These are phyloP conservation scores for Florisuga fusca DNA, from an alignment of 2,797 vertebrate genomes.

Conservation along the genomic window DNA sequence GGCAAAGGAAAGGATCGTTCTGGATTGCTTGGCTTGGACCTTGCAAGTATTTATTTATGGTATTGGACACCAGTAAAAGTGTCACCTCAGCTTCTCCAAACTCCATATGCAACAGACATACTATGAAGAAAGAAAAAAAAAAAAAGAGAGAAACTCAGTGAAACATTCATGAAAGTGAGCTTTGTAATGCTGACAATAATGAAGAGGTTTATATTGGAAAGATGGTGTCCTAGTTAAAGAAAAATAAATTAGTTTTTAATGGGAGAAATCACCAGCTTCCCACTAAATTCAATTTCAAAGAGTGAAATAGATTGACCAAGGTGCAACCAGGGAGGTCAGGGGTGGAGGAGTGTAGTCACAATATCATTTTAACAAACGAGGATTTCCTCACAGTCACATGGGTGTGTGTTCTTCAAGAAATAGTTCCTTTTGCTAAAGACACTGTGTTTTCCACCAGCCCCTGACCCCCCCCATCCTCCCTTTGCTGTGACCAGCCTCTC, in stretches of 20 bases:
- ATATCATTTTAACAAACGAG: background rate
- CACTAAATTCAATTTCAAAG: background rate
- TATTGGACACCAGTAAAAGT: background rate
- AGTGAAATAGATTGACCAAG: background rate
- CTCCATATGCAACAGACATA: background rate
- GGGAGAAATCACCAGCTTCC: background rate
- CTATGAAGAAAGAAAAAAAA: background rate
- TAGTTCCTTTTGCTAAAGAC: background rate
- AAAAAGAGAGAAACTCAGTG: background rate
- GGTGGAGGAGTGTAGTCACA: background rate
- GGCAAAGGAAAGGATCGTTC: background rate
- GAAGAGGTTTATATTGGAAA: background rate
- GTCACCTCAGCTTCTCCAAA: background rate
- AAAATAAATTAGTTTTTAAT: background rate
- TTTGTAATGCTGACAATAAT: background rate
- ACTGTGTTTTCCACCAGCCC: background rate
- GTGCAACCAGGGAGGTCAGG: background rate
- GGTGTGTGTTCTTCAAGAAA: background rate
- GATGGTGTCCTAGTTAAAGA: background rate
- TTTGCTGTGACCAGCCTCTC: background rate
- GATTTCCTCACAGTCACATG: background rate
- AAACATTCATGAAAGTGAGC: background rate
- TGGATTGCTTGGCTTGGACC: background rate
- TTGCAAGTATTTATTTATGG: background rate
- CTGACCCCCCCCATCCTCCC: background rate